Evolutionary conservation across 2,113 vertebrate genomes (phyloP), one percentile per base, ranked within the genome.

Genomic region (Brienomyrus longianalis): DNA sequence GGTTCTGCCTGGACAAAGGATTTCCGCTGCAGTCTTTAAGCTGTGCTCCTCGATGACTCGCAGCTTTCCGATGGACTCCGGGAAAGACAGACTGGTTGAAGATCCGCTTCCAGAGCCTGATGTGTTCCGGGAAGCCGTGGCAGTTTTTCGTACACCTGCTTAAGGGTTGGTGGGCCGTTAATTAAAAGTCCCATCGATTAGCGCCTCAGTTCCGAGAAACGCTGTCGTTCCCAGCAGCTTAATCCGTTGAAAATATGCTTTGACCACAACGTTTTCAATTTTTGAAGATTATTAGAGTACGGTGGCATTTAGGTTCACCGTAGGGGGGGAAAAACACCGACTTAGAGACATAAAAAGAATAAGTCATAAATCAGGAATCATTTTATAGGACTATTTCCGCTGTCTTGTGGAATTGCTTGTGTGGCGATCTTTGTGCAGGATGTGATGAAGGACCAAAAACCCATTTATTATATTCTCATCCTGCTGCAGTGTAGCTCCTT

Each of bases 401-500:
- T 88, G 17, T 88, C 54, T 35, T 88, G 35, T 62, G 52, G 66
- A 88, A 62, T 62, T 15, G 86, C 52, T 87, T 59, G 35, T 87
- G 27, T 59, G 52, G 52, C 51, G 50, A 87, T 87, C 86, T 87
- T 56, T 87, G 31, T 59, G 27, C 51, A 19, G 51, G 35, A 8
- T 62, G 35, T 88, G 50, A 43, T 88, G 51, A 88, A 45, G 56
- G 86, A 47, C 86, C 39, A 45, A 47, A 88, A 88, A 45, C 17
- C 86, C 86, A 88, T 62, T 88, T 66, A 45, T 88, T 88, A 88
- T 88, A 6, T 88, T 88, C 54, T 47, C 86, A 88, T 47, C 86
- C 35, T 88, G 35, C 56, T 88, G 52, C 56, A 54, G n/a, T 88
- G 35, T 39, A 45, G 47, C 27, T 15, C 48, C 0, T 0, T 54